Evolutionary conservation across 2,888 invertebrate species (phyloP), one percentile per base, ranked within the genome.

Genomic region (Arctia plantaginis): DNA sequence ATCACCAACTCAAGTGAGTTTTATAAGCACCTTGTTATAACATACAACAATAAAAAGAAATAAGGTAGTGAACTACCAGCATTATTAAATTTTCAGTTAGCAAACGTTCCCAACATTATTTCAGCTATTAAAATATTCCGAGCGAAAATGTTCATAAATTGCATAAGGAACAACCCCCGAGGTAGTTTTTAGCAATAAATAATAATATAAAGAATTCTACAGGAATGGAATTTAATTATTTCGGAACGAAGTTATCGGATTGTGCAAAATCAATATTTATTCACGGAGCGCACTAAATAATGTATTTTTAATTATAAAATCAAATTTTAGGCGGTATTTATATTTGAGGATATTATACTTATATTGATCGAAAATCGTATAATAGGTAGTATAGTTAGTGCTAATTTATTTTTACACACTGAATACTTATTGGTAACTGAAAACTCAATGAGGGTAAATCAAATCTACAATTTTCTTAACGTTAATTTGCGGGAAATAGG

Each of bases 191-290:
- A 83, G 87, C 88, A 84, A 90, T 91, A 91, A 90, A 92, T 91
- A 90, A 90, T 90, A 89, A 90, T 89, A 89, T 62, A 88, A 85
- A 83, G 88, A 90, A 90, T 90, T 87, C 87, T 83, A 82, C 87
- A 79, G 83, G 81, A 82, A 85, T 81, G 90, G 91, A 92, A 92
- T 92, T 92, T 92, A 90, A 91, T 92, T 91, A 92, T 91, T 89
- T 86, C 80, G 77, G 71, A 73, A 62, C 69, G 65, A 77, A 81
- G 74, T 79, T 85, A 80, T 81, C 78, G 85, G 87, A 89, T 90
- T 89, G 86, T 84, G 82, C 80, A 80, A 86, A 87, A 89, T 86
- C 85, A 87, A 87, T 87, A 86, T 88, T 76, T 78, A 77, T 74
- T 44, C 69, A 66, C 64, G 39, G 76, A 70, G 66, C 66, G 75